phyloP scores from a whole-genome alignment of 2,113 vertebrate species.

The Trogon surrucura region DNA sequence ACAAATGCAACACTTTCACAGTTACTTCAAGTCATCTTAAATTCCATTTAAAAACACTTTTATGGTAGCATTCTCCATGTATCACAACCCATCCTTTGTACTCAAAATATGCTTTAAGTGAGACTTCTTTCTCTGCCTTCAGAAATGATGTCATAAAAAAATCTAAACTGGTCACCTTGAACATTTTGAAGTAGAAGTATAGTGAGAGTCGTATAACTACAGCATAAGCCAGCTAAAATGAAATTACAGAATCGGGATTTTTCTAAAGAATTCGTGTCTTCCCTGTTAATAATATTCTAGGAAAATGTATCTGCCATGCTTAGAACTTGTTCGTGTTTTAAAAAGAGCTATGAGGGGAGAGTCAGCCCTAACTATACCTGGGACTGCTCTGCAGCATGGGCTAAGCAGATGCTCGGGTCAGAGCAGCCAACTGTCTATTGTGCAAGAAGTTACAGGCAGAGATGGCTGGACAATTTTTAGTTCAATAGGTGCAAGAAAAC shows the following conservation, averaged over 20 bases:
- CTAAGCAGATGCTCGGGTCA: not conserved
- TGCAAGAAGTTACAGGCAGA: not conserved
- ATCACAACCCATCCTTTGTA: constrained; percentile 53
- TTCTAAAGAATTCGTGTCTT: not conserved
- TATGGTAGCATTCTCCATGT: constrained; percentile 45
- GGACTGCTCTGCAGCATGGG: not conserved
- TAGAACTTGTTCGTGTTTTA: not conserved
- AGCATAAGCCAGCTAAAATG: constrained; percentile 6
- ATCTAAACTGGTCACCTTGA: constrained; percentile 12
- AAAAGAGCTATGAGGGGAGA: not conserved
- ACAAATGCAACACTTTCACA: constrained; percentile 73
- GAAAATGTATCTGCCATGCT: not conserved
- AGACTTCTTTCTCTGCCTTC: not conserved
- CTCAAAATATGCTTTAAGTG: constrained; percentile 14
- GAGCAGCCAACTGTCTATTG: not conserved
- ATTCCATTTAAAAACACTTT: constrained; percentile 65
- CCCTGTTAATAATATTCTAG: not conserved
- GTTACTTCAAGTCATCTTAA: constrained; percentile 73
- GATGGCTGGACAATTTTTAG: not conserved
- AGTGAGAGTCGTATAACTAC: not conserved
- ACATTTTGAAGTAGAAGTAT: not conserved
- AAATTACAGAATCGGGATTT: not conserved
- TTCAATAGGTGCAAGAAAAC: not conserved
- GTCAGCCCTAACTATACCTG: not conserved
- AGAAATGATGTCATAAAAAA: not conserved